Percentiles rank a stretch among this genome's conserved stretches.
Evolutionary conservation across 2,888 invertebrate genomes (phyloP).

Genomic region (Tyria jacobaeae): DNA sequence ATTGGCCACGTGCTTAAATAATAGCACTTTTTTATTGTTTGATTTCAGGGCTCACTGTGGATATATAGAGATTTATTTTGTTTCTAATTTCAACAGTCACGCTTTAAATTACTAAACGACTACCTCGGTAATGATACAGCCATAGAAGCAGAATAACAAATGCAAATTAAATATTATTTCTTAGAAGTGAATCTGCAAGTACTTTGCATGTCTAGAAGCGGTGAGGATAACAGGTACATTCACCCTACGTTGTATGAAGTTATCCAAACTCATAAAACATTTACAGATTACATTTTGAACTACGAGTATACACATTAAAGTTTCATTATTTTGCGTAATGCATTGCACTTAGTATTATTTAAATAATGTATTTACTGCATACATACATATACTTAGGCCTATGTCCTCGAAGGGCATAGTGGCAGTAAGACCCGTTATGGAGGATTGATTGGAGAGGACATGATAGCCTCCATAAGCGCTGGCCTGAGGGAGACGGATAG

Average conservation of each 20-base stretch:
- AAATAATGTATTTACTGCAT: neutral
- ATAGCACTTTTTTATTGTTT: neutral
- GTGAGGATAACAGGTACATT: conserved; percentile 14
- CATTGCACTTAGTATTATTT: conserved; percentile 1
- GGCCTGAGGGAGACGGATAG: too few species aligned
- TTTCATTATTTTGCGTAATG: conserved; percentile 23
- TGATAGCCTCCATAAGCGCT: too few species aligned
- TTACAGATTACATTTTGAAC: conserved; percentile 31
- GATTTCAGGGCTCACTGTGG: neutral
- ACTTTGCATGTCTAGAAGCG: too few species aligned
- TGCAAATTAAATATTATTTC: neutral
- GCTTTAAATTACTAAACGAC: neutral
- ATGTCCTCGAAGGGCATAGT: too few species aligned
- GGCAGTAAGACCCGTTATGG: too few species aligned
- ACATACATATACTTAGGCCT: too few species aligned
- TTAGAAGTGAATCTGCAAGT: neutral
- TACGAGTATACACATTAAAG: conserved; percentile 21
- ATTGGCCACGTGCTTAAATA: neutral
- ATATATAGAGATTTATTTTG: neutral
- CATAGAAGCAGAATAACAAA: neutral
- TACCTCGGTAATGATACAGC: neutral
- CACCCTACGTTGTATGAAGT: conserved; percentile 24
- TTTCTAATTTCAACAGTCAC: neutral
- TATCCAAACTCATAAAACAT: conserved; percentile 29
- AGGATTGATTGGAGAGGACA: too few species aligned